phyloP scores from a whole-genome alignment of 2,113 vertebrate genomes.

The Archilochus colubris region DNA sequence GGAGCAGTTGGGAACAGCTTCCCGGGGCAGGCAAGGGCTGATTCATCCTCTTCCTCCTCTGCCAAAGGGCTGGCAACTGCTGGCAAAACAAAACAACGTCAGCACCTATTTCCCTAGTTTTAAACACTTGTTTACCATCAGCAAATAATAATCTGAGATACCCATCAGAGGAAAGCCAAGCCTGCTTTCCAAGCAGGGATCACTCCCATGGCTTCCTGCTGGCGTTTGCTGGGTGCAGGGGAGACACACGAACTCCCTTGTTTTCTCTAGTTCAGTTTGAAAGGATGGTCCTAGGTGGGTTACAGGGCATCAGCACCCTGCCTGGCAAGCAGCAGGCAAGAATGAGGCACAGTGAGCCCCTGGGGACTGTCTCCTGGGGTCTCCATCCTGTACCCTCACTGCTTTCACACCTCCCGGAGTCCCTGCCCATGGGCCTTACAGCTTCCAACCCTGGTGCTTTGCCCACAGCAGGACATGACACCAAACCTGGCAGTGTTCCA shows the following conservation, averaged over 20 bases:
- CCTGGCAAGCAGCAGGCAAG: not conserved
- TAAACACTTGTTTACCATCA: slow-evolving; percentile 36
- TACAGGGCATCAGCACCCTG: not conserved
- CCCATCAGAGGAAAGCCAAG: not conserved
- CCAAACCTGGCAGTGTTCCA: accelerated
- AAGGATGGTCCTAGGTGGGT: not conserved
- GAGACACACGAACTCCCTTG: not conserved
- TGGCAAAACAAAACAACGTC: slow-evolving; percentile 32
- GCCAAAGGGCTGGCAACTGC: slow-evolving; percentile 24
- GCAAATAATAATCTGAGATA: slow-evolving; percentile 11
- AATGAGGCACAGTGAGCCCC: not conserved
- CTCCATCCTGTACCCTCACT: accelerated
- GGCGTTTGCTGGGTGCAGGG: not conserved
- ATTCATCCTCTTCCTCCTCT: slow-evolving; percentile 44
- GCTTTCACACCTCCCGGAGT: not conserved
- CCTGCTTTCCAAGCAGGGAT: slow-evolving; percentile 30
- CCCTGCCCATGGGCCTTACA: accelerated
- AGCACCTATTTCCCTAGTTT: slow-evolving; percentile 19
- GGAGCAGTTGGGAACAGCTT: slow-evolving; percentile 21
- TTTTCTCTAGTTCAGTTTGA: not conserved
- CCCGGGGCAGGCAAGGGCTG: not conserved
- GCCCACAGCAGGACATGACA: accelerated
- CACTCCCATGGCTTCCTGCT: not conserved
- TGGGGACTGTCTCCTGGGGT: not conserved
- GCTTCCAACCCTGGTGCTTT: accelerated